These are phyloP conservation scores for Ctenoplectra terminalis DNA, from an alignment of 1,140 invertebrate genomes.

Conservation along the genomic window DNA sequence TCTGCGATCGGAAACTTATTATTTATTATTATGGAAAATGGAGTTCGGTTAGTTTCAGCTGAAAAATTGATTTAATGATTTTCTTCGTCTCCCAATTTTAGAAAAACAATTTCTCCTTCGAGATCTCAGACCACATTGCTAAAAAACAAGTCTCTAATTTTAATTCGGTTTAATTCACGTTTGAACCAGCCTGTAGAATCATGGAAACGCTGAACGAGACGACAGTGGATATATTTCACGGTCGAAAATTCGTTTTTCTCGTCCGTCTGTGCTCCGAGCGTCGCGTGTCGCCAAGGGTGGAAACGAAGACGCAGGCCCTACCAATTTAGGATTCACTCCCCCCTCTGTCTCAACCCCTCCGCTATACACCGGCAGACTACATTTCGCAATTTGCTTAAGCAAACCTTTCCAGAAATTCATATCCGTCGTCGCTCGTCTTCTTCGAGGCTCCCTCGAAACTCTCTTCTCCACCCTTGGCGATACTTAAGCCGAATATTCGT, in stretches of 20 bases:
- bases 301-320: constrained; percentile 34
- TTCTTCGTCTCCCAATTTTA: too few relatives aligned
- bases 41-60: too few relatives aligned
- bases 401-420: constrained; percentile 76
- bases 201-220: not conserved
- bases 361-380: constrained; percentile 44
- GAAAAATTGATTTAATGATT: too few relatives aligned
- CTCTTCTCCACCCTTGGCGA: not conserved
- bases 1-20: too few relatives aligned
- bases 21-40: too few relatives aligned
- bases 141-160: too few relatives aligned
- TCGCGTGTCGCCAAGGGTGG: constrained; percentile 10
- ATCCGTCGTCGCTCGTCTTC: constrained; percentile 55
- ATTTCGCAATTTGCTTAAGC: constrained; percentile 76
- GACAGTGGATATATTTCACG: constrained; percentile 32
- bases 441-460: not conserved
- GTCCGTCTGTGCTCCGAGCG: not conserved
- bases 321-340: constrained; percentile 52
- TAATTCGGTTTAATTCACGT: not conserved
- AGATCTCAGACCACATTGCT: too few relatives aligned
- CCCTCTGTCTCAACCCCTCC: not conserved
- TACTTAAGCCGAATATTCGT: constrained; percentile 2
- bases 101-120: too few relatives aligned
- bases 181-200: constrained; percentile 4
- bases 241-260: constrained; percentile 55